A percentile compares a stretch with the other conserved stretches of the same genome.
These are phyloP conservation scores for Onchidella celtica DNA, from an alignment of 2,888 invertebrate species.

Conservation along the genomic window DNA sequence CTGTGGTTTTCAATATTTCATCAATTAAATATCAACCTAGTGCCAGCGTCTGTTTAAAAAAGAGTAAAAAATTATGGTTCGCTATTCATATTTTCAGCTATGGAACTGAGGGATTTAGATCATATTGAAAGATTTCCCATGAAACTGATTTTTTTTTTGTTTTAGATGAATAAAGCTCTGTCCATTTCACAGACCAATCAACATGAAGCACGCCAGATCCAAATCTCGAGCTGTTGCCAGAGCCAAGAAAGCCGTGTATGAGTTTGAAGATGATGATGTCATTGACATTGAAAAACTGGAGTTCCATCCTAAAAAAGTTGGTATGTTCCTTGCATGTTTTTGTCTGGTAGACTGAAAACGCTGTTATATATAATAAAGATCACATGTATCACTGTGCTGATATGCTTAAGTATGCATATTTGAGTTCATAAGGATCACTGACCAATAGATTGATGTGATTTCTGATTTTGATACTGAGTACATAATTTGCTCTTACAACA, in stretches of 20 bases:
- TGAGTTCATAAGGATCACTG: too few species aligned
- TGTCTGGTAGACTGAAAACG: too few species aligned
- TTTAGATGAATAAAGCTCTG: neutral
- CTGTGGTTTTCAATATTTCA: neutral
- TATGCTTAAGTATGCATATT: too few species aligned
- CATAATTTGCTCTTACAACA: too few species aligned
- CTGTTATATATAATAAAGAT: too few species aligned
- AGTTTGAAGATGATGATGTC: constrained; percentile 62
- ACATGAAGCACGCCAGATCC: neutral
- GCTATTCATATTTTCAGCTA: too few species aligned
- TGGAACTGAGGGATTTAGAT: neutral
- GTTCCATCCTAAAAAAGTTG: constrained; percentile 54
- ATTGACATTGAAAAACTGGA: constrained; percentile 55
- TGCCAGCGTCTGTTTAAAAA: neutral
- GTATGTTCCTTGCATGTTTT: too few species aligned
- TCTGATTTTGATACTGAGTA: too few species aligned
- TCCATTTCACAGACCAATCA: constrained; percentile 35
- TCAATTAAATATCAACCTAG: neutral
- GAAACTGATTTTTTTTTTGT: neutral
- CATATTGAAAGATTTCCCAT: neutral
- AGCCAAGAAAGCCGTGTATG: constrained; percentile 44
- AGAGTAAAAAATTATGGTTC: neutral
- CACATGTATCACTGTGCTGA: too few species aligned
- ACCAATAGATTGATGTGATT: too few species aligned
- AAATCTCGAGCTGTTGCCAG: constrained; percentile 18